A percentile compares a stretch with the other conserved stretches of the same genome.
These are phyloP conservation scores for Mercenaria mercenaria DNA, from an alignment of 1,140 invertebrate genomes.

Conservation along the genomic window DNA sequence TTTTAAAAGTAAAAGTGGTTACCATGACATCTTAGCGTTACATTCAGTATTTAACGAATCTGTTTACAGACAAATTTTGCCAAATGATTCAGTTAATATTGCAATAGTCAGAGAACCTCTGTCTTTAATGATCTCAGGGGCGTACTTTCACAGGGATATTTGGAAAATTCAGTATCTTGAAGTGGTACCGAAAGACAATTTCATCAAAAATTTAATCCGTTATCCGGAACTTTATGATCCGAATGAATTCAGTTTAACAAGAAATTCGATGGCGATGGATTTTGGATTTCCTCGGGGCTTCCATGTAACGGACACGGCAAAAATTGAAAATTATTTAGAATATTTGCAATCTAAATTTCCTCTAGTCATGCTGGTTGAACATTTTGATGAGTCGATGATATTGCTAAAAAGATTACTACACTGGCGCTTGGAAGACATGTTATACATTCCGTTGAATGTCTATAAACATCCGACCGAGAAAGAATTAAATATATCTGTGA, in stretches of 20 bases:
- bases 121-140: slow-evolving; percentile 50
- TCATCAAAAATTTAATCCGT: slow-evolving; percentile 45
- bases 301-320: slow-evolving; percentile 11
- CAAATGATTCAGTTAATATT: slow-evolving; percentile 53
- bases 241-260: slow-evolving; percentile 58
- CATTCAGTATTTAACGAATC: slow-evolving; percentile 55
- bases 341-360: slow-evolving; percentile 82
- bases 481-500: neutral
- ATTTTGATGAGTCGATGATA: slow-evolving; percentile 87
- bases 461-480: neutral
- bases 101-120: slow-evolving; percentile 66
- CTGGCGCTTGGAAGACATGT: slow-evolving; percentile 86
- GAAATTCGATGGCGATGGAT: slow-evolving; percentile 68
- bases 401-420: slow-evolving; percentile 86
- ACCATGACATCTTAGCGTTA: slow-evolving; percentile 64
- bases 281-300: slow-evolving; percentile 63
- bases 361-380: slow-evolving; percentile 87
- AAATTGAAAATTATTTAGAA: slow-evolving; percentile 51
- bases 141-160: slow-evolving; percentile 70
- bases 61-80: slow-evolving; percentile 44
- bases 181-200: slow-evolving; percentile 26
- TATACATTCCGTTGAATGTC: slow-evolving; percentile 68
- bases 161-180: slow-evolving; percentile 41
- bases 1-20: neutral
- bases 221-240: slow-evolving; percentile 65